Conservation (phyloP, 2,797 vertebrate genomes). For the Cuniculus paca region DNA sequence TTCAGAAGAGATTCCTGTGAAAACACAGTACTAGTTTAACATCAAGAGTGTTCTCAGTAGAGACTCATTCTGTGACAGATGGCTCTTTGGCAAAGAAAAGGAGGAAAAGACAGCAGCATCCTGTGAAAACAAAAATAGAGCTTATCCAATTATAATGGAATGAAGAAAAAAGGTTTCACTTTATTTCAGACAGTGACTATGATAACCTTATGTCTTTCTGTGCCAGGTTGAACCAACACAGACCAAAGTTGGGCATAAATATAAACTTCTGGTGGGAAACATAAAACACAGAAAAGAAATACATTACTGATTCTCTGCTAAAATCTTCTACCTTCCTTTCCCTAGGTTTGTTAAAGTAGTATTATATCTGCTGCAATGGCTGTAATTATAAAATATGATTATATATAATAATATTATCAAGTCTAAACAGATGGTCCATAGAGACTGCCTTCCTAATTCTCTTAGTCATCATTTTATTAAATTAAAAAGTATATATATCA, state of each 20-base stretch:
- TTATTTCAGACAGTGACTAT: not conserved
- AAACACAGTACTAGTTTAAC: slow-evolving; percentile 51
- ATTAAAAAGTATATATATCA: slow-evolving; percentile 56
- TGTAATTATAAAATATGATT: slow-evolving; percentile 51
- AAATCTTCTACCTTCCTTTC: slow-evolving; percentile 27
- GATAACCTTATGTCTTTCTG: slow-evolving; percentile 7
- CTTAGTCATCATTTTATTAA: slow-evolving; percentile 41
- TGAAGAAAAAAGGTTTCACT: slow-evolving; percentile 32
- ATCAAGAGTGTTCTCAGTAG: slow-evolving; percentile 7
- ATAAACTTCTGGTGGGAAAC: slow-evolving; percentile 42
- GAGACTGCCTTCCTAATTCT: slow-evolving; percentile 63
- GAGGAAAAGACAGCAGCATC: not conserved
- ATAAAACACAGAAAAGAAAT: not conserved
- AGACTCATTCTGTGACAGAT: slow-evolving; percentile 24
- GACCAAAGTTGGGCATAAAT: slow-evolving; percentile 1
- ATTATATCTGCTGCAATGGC: not conserved
- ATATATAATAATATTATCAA: slow-evolving; percentile 46
- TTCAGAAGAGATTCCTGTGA: slow-evolving; percentile 14
- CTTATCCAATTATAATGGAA: slow-evolving; percentile 33
- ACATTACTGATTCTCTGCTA: not conserved
- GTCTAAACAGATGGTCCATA: slow-evolving; percentile 15
- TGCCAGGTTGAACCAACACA: slow-evolving; percentile 26
- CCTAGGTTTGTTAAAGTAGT: slow-evolving; percentile 38
- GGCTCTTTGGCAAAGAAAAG: slow-evolving; percentile 34
- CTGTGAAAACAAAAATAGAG: slow-evolving; percentile 39